These are phyloP conservation scores for Odontothrips loti DNA, from an alignment of 2,888 invertebrate genomes.

Conservation along the genomic window DNA sequence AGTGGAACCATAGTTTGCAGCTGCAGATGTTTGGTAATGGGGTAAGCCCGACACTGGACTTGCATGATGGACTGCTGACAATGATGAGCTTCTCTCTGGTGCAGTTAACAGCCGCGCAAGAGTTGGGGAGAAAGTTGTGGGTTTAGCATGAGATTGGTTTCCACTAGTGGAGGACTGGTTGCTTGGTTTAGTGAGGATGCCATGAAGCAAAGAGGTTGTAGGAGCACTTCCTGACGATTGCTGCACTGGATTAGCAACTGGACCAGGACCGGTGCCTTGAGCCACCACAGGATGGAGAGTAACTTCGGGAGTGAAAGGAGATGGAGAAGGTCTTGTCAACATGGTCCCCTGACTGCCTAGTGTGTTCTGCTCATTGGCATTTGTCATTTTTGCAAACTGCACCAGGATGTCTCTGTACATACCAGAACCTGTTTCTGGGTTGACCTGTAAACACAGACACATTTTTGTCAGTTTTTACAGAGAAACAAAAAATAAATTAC, in stretches of 20 bases:
- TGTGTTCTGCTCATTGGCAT: slow-evolving; percentile 44
- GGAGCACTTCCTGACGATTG: not conserved
- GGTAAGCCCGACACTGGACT: slow-evolving; percentile 33
- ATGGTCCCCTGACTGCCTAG: slow-evolving; percentile 45
- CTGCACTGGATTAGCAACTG: not conserved
- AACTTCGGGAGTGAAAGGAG: slow-evolving; percentile 72
- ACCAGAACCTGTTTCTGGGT: slow-evolving; percentile 35
- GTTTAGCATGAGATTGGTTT: slow-evolving; percentile 39
- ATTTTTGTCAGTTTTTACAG: too few species aligned
- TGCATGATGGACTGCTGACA: not conserved
- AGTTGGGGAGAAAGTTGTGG: slow-evolving; percentile 71
- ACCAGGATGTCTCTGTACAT: slow-evolving; percentile 72
- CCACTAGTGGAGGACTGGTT: slow-evolving; percentile 27
- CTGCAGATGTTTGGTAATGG: slow-evolving; percentile 40
- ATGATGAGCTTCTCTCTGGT: slow-evolving; percentile 45
- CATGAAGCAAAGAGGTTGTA: slow-evolving; percentile 64
- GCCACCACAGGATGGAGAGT: slow-evolving; percentile 68
- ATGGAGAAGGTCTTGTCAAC: slow-evolving; percentile 46
- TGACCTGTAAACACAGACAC: not conserved
- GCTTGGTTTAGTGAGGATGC: slow-evolving; percentile 62
- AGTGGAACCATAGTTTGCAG: not conserved
- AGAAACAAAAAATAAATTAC: too few species aligned
- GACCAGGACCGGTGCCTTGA: not conserved
- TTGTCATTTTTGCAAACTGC: slow-evolving; percentile 63
- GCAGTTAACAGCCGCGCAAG: slow-evolving; percentile 75